Evolutionary conservation across 2,113 vertebrate species (phyloP), one percentile per base, ranked within the genome.

Genomic region (Percopsis transmontana): DNA sequence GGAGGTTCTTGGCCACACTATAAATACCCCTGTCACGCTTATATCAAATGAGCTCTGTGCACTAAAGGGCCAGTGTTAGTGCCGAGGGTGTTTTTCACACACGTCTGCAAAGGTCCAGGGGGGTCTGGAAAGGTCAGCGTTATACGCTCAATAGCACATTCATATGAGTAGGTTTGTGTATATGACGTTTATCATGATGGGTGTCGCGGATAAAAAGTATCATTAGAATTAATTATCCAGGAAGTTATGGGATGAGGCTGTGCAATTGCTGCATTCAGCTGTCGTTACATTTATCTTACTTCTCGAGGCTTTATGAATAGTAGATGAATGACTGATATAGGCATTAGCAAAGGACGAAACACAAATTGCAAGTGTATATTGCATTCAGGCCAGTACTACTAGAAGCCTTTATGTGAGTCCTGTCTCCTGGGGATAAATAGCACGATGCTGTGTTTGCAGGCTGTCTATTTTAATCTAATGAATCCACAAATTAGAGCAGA

Each of bases 1-100:
- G 20, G 69, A 70, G 79, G 72, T 81, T 76, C 73, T 73, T 51
- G 76, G 72, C 68, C 58, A 68, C 71, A 84, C 84, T 90, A 88
- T 88, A 91, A 91, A 91, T 91, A 88, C 83, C 80, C 75, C 77
- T 84, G 88, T 90, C 88, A 89, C 73, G 68, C 83, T 86, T 83
- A 67, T 84, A 90, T 91, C 86, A 91, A 88, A 91, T 82, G 80
- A 73, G 71, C 70, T 80, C 76, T 21, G 68, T 74, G 73, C 85
- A 78, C 71, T 76, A 75, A 90, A 86, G 81, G 77, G 74, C 80
- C 65, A 61, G 63, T 48, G 38, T 84, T 81, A 85, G 83, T 82
- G 80, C 81, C 73, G 19, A 2, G 76, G 67, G 71, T 82, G 70
- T 82, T 86, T 87, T 81, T 83, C 79, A 73, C 81, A 74, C 80